phyloP scores from a whole-genome alignment of 1,140 invertebrate genomes.

The Pseudomyrmex cubaensis region DNA sequence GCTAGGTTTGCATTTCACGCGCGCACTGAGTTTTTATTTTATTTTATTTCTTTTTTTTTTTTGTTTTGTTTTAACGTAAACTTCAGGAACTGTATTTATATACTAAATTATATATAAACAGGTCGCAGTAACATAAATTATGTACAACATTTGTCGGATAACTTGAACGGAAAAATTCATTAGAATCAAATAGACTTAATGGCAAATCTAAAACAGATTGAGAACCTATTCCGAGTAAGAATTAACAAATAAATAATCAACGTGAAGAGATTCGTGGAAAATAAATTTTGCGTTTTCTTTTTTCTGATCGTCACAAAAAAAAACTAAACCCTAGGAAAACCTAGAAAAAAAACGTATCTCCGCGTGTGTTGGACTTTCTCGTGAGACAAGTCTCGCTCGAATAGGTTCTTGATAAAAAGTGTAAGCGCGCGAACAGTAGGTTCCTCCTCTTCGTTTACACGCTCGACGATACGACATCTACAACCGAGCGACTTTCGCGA shows the following conservation, averaged over 20 bases:
- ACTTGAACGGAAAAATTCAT: constrained; percentile 18
- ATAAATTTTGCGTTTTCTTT: not conserved
- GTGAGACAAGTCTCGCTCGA: not conserved
- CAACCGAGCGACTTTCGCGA: not conserved
- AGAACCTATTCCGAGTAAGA: not conserved
- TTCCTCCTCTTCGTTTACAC: constrained; percentile 14
- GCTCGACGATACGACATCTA: constrained; percentile 39
- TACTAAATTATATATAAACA: constrained; percentile 11
- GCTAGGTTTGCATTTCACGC: constrained; percentile 2
- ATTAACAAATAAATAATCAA: constrained; percentile 35
- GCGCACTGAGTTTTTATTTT: not conserved
- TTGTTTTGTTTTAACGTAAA: not conserved
- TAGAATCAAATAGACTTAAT: constrained; percentile 16
- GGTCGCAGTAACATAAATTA: constrained; percentile 21
- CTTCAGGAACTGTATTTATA: not conserved
- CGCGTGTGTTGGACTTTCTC: not conserved
- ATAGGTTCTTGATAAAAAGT: not conserved
- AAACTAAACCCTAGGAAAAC: not conserved
- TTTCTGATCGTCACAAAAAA: constrained; percentile 22
- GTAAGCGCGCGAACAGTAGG: not conserved
- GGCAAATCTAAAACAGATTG: constrained; percentile 16
- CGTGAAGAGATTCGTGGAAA: constrained; percentile 34
- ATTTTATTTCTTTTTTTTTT: not conserved
- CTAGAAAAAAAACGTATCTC: too few relatives aligned
- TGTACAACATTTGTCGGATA: constrained; percentile 24